phyloP scores from a whole-genome alignment of 2,797 vertebrate genomes.

The Nannoperca obscura region DNA sequence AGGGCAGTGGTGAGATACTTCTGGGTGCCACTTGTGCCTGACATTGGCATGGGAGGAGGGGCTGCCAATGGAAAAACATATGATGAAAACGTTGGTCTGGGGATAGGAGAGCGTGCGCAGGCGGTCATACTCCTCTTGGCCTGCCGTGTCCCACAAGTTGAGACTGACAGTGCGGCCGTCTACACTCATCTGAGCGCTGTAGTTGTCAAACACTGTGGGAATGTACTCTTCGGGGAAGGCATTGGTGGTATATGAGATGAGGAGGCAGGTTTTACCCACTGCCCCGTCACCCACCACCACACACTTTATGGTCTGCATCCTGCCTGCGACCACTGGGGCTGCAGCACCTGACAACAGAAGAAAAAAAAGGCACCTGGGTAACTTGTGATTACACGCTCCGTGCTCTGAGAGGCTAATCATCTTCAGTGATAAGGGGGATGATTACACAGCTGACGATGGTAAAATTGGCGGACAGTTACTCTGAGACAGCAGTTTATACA shows the following conservation, averaged over 20 bases:
- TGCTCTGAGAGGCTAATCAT: not conserved
- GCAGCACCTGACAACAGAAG: constrained; percentile 80
- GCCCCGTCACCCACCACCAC: constrained; percentile 96
- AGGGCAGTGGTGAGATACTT: constrained; percentile 95
- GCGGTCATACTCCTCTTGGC: constrained; percentile 95
- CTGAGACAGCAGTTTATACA: too few relatives aligned
- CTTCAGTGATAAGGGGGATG: rapidly evolving
- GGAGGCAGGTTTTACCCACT: constrained; percentile 95
- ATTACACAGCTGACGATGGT: rapidly evolving
- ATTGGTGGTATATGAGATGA: constrained; percentile 96
- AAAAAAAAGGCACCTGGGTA: constrained; percentile 44
- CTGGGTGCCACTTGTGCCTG: constrained; percentile 95
- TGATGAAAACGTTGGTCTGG: constrained; percentile 95
- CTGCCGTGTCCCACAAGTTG: constrained; percentile 96
- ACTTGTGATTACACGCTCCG: constrained; percentile 5
- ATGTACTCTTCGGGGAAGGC: constrained; percentile 96
- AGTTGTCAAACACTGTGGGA: constrained; percentile 96
- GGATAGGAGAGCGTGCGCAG: constrained; percentile 94
- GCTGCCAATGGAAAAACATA: constrained; percentile 95
- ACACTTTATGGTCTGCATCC: constrained; percentile 97
- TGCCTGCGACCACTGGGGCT: constrained; percentile 87
- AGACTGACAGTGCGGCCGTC: constrained; percentile 94
- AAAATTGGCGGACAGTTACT: not conserved
- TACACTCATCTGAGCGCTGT: constrained; percentile 95
- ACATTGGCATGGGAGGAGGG: constrained; percentile 95